These are phyloP conservation scores for Andrena dorsata DNA, from an alignment of 2,888 invertebrate genomes.

Conservation along the genomic window DNA sequence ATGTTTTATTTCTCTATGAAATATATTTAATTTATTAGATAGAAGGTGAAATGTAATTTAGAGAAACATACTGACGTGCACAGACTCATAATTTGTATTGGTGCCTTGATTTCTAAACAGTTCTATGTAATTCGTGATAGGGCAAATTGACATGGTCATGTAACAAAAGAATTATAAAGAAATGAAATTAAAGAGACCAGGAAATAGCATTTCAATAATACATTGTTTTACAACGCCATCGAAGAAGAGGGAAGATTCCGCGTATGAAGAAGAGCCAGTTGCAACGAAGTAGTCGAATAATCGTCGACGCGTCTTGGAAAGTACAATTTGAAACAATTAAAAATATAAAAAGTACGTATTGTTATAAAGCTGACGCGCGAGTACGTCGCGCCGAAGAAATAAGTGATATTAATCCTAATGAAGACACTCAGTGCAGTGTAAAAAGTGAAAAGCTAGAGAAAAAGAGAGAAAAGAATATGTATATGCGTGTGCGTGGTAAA, in stretches of 20 bases:
- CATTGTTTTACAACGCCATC: background rate
- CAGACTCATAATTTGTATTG: background rate
- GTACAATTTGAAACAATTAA: slow-evolving; percentile 83
- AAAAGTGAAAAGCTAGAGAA: slow-evolving; percentile 62
- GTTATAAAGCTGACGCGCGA: slow-evolving; percentile 77
- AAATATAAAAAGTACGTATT: slow-evolving; percentile 78
- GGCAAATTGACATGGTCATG: too few species aligned
- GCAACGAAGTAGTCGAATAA: slow-evolving; percentile 38
- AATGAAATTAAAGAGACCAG: background rate
- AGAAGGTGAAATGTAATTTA: background rate
- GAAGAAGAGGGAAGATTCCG: slow-evolving; percentile 17
- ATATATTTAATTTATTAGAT: background rate
- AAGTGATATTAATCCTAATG: slow-evolving; percentile 85
- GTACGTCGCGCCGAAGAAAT: slow-evolving; percentile 75
- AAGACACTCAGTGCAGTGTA: slow-evolving; percentile 76
- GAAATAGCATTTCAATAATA: background rate
- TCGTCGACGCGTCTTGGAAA: slow-evolving; percentile 76
- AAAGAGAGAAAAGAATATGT: slow-evolving; percentile 33
- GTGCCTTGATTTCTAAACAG: background rate
- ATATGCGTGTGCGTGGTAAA: slow-evolving; percentile 33
- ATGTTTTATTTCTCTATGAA: background rate
- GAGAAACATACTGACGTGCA: background rate
- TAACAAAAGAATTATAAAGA: background rate
- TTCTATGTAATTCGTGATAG: too few species aligned
- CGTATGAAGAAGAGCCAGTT: slow-evolving; percentile 20